phyloP scores from a whole-genome alignment of 2,888 invertebrate genomes.

The Anaspis maculata region DNA sequence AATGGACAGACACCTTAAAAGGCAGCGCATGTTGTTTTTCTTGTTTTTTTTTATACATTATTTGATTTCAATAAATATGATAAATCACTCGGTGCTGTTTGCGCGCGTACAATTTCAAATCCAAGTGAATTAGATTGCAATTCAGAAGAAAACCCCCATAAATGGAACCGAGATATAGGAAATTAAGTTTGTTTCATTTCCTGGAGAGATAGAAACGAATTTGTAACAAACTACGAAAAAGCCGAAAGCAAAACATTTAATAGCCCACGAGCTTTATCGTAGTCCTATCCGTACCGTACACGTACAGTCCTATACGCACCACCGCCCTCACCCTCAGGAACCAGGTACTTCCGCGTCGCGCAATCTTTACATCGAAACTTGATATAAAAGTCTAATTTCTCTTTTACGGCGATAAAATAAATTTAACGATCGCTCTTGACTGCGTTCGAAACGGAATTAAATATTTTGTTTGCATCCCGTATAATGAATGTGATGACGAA shows the following conservation, averaged over 20 bases:
- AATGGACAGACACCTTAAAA: too few species aligned
- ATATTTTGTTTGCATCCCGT: slow-evolving; percentile 8
- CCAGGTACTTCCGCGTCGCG: too few species aligned
- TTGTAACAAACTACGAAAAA: slow-evolving; percentile 12
- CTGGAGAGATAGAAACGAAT: slow-evolving; percentile 13
- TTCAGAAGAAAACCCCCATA: slow-evolving; percentile 12
- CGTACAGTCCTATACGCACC: slow-evolving; percentile 11
- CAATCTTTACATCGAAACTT: slow-evolving; percentile 12
- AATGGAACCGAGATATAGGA: slow-evolving; percentile 11
- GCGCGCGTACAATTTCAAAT: slow-evolving; percentile 4
- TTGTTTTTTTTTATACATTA: slow-evolving; percentile 4
- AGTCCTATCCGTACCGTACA: slow-evolving; percentile 11
- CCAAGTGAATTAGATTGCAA: slow-evolving; percentile 8
- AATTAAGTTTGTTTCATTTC: slow-evolving; percentile 15
- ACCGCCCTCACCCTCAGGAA: too few species aligned
- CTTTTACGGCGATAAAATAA: slow-evolving; percentile 9
- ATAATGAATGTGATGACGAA: too few species aligned
- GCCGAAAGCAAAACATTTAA: slow-evolving; percentile 12
- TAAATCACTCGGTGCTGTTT: slow-evolving; percentile 5
- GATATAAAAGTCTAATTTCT: slow-evolving; percentile 8
- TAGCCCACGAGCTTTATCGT: slow-evolving; percentile 13
- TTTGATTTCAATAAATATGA: slow-evolving; percentile 8
- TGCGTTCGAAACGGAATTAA: slow-evolving; percentile 7
- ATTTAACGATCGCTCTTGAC: slow-evolving; percentile 11
- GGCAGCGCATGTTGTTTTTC: too few species aligned